phyloP scores from a whole-genome alignment of 37 sponge, comb jelly and placozoan genomes.

The Eunapius fragilis region DNA sequence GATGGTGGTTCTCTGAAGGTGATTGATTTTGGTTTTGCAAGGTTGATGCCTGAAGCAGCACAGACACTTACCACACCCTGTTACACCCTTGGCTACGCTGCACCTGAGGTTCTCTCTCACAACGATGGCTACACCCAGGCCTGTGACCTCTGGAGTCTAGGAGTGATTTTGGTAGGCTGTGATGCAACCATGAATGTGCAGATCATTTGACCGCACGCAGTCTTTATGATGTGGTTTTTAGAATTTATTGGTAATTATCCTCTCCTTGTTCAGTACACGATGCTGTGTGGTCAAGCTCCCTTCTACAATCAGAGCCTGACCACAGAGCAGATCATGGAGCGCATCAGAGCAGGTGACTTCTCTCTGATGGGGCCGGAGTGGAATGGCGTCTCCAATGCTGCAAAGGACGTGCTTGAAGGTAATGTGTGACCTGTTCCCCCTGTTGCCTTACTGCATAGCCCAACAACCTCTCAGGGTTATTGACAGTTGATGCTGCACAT shows the following conservation, averaged over 20 bases:
- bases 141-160: slow-evolving; percentile 97
- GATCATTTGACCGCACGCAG: too few species aligned
- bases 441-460: too few species aligned
- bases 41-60: slow-evolving; percentile 56
- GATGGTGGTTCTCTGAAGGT: slow-evolving; percentile 71
- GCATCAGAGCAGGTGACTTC: slow-evolving; percentile 74
- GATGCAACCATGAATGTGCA: too few species aligned
- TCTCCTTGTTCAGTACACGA: slow-evolving; percentile 72
- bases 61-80: slow-evolving; percentile 90
- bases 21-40: slow-evolving; percentile 95
- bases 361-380: slow-evolving; percentile 73
- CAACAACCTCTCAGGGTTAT: slow-evolving; percentile 59
- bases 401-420: slow-evolving; percentile 89
- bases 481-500: slow-evolving; percentile 80
- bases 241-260: not conserved
- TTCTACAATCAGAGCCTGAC: slow-evolving; percentile 58
- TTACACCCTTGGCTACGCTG: slow-evolving; percentile 92
- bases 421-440: too few species aligned
- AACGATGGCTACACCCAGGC: slow-evolving; percentile 84
- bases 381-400: slow-evolving; percentile 65
- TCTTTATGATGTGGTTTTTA: not conserved
- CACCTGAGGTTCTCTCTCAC: slow-evolving; percentile 90
- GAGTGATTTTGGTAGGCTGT: slow-evolving; percentile 92
- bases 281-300: slow-evolving; percentile 93
- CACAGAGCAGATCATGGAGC: slow-evolving; percentile 67